Percentiles rank a stretch among this genome's conserved stretches.
Evolutionary conservation across 2,888 invertebrate genomes (phyloP).

Genomic region (Azorinus chamasolen): DNA sequence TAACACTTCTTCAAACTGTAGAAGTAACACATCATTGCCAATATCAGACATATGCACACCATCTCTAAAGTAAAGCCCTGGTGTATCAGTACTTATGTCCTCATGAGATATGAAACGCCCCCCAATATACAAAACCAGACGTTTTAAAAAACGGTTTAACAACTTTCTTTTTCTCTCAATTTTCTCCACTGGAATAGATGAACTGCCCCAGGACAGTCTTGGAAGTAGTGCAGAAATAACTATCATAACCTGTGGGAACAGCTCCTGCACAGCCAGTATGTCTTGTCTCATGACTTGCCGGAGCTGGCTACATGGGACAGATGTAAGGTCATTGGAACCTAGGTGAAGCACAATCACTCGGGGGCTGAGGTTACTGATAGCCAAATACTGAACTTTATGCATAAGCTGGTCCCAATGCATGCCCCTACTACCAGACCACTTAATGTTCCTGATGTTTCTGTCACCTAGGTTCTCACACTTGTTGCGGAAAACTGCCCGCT

Average conservation of each 20-base stretch:
- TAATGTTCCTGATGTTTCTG: background rate
- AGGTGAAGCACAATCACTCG: constrained; percentile 1
- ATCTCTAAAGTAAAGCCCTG: constrained; percentile 12
- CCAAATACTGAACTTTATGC: constrained; percentile 4
- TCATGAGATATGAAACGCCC: constrained; percentile 5
- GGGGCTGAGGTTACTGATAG: background rate
- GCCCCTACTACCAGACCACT: background rate
- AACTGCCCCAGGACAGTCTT: background rate
- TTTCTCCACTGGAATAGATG: background rate
- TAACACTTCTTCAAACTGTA: background rate
- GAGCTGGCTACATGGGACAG: background rate
- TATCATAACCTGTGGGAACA: background rate
- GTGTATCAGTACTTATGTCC: constrained; percentile 1
- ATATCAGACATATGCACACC: constrained; percentile 18
- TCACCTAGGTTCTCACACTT: background rate
- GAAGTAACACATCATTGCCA: background rate
- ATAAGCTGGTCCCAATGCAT: background rate
- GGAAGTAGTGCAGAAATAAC: background rate
- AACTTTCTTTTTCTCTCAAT: constrained; percentile 6
- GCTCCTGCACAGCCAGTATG: background rate
- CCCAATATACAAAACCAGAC: background rate
- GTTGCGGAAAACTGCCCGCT: background rate
- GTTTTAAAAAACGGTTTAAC: background rate
- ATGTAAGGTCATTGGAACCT: constrained; percentile 3
- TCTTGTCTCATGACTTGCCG: background rate